These are phyloP conservation scores for Nudaria mundana DNA, from an alignment of 2,888 invertebrate species.

Conservation along the genomic window DNA sequence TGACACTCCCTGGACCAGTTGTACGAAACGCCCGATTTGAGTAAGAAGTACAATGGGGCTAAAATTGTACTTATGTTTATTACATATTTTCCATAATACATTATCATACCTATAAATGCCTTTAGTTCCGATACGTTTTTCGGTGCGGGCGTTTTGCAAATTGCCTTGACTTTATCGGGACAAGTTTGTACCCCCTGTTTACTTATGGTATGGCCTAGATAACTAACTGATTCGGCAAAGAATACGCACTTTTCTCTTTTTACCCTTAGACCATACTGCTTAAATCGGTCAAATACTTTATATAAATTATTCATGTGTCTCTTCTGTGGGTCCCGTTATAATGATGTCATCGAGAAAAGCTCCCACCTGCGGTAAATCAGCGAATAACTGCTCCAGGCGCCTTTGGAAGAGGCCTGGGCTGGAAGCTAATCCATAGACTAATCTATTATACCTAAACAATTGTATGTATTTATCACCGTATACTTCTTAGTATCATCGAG, in stretches of 20 bases:
- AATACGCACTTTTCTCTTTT: constrained; percentile 16
- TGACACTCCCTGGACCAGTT: neutral
- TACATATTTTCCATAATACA: constrained; percentile 18
- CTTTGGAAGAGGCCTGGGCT: constrained; percentile 14
- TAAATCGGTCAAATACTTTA: constrained; percentile 8
- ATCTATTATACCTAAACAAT: no score
- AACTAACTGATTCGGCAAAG: constrained; percentile 2
- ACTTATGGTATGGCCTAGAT: constrained; percentile 10
- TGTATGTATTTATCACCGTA: constrained; percentile 23
- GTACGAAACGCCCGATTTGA: neutral
- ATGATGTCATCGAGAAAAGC: no score
- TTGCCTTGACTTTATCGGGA: constrained; percentile 7
- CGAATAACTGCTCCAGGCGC: no score
- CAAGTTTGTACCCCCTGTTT: constrained; percentile 8
- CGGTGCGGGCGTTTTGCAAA: neutral
- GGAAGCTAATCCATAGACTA: constrained; percentile 15
- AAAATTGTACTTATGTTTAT: constrained; percentile 10
- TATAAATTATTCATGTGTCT: constrained; percentile 1
- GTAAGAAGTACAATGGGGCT: neutral
- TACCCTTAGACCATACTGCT: constrained; percentile 5
- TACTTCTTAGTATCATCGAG: constrained; percentile 13
- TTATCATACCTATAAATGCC: constrained; percentile 16
- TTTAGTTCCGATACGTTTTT: constrained; percentile 6
- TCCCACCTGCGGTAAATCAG: no score
- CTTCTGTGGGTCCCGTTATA: neutral